A percentile compares a stretch with the other conserved stretches of the same genome.
Evolutionary conservation across 2,797 vertebrate species (phyloP).

Genomic region (Sebastes melanostomus): DNA sequence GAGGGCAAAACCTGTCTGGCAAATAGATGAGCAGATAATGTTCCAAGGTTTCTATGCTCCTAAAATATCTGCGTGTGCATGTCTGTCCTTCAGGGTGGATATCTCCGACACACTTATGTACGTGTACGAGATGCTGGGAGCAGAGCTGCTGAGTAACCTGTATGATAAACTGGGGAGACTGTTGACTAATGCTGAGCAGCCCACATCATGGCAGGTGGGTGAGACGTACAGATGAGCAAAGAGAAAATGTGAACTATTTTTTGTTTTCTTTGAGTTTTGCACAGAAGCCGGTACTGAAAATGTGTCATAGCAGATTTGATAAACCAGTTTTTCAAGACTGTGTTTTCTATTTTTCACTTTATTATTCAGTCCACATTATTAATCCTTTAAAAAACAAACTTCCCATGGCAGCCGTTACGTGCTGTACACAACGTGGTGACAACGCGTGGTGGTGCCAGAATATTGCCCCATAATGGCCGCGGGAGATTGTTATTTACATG

Average conservation of each 20-base stretch:
- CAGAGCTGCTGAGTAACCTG: constrained; percentile 96
- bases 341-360: not conserved
- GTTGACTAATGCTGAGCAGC: constrained; percentile 92
- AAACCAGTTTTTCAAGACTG: not conserved
- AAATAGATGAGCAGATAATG: constrained; percentile 16
- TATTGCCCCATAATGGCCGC: too few species aligned
- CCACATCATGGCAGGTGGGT: constrained; percentile 95
- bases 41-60: not conserved
- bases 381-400: not conserved
- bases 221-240: constrained; percentile 16
- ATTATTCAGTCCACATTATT: not conserved
- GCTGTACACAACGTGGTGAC: too few species aligned
- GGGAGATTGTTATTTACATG: too few species aligned
- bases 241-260: constrained; percentile 14
- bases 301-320: not conserved
- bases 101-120: constrained; percentile 99
- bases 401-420: too few species aligned
- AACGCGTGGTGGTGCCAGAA: too few species aligned
- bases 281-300: not conserved
- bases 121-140: constrained; percentile 97
- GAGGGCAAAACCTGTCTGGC: constrained; percentile 28
- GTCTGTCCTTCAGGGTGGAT: constrained; percentile 88
- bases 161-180: constrained; percentile 97
- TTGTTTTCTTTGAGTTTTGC: constrained; percentile 2
- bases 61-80: constrained; percentile 32